Evolutionary conservation across 2,888 invertebrate species (phyloP), one percentile per base, ranked within the genome.

Genomic region (Zootermopsis nevadensis): DNA sequence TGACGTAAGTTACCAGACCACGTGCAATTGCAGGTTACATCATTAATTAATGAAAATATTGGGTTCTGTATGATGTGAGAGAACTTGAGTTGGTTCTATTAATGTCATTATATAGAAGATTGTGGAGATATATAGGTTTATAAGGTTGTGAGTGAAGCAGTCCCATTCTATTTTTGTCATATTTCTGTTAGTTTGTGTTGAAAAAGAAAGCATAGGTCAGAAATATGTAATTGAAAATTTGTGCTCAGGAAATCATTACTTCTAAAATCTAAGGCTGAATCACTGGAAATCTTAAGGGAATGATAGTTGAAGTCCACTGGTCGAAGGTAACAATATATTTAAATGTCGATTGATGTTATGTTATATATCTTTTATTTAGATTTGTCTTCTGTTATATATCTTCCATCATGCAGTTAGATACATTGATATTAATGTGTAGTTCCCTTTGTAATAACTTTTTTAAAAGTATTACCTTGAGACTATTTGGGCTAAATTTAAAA

Each of bases 241-340:
- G n/a, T 69, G 33, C 69, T 69, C 69, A 69, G 69, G 69, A 69
- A 69, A 22, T 69, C 8, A 69, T 30, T 69, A 33, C 31, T 69
- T 69, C 33, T 33, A 33, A 69, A 27, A 60, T 60, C 3, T 69
- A 69, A 33, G 69, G 33, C 69, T 69, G 69, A 69, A 69, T 27
- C 15, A 27, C 7, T 60, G 60, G 27, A 60, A 60, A n/a, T 60
- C 27, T 60, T 7, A 60, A 60, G 27, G 60, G 12, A 27, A n/a
- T 60, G 55, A 55, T 55, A 55, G 15, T 55, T 55, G 1, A 55
- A 24, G 55, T n/a, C 55, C 7, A 27, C n/a, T 48, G 19, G 4
- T 19, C 3, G 19, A 48, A 48, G 15, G 48, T 19, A 48, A 19
- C 48, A 48, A 19, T 19, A 48, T 15, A 48, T 48, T 48, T 19